Percentiles rank a stretch among this genome's conserved stretches.
These are phyloP conservation scores for Catocala nupta DNA, from an alignment of 2,888 invertebrate species.

Conservation along the genomic window DNA sequence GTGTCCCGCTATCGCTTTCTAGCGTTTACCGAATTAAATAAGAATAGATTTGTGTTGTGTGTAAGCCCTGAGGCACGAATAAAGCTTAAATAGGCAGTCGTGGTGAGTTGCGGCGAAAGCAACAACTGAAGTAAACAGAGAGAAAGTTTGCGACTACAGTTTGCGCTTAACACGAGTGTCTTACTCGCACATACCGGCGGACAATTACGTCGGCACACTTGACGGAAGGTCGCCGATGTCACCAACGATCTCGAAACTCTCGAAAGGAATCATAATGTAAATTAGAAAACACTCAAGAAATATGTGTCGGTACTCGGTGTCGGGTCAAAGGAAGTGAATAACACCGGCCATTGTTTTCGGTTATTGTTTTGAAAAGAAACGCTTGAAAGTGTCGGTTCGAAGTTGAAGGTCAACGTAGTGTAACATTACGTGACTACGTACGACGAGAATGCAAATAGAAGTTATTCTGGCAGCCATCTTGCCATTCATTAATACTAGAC, in stretches of 20 bases:
- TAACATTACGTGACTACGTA: not conserved
- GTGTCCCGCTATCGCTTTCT: no score
- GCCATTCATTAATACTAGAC: no score
- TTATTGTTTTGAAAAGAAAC: not conserved
- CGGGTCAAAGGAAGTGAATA: conserved; percentile 6
- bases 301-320: conserved; percentile 1
- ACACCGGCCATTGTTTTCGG: not conserved
- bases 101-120: conserved; percentile 28
- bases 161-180: conserved; percentile 6
- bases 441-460: no score
- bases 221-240: not conserved
- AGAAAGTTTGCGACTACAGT: conserved; percentile 37
- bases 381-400: not conserved
- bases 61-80: not conserved
- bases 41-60: no score
- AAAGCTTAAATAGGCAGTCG: conserved; percentile 11
- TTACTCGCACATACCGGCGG: not conserved
- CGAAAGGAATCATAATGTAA: not conserved
- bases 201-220: conserved; percentile 17
- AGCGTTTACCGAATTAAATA: no score
- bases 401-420: not conserved
- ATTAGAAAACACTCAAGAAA: not conserved
- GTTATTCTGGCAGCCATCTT: no score
- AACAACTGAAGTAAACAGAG: conserved; percentile 38
- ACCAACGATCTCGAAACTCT: no score